These are phyloP conservation scores for Delphinus delphis DNA, from an alignment of 2,113 vertebrate species.

Conservation along the genomic window DNA sequence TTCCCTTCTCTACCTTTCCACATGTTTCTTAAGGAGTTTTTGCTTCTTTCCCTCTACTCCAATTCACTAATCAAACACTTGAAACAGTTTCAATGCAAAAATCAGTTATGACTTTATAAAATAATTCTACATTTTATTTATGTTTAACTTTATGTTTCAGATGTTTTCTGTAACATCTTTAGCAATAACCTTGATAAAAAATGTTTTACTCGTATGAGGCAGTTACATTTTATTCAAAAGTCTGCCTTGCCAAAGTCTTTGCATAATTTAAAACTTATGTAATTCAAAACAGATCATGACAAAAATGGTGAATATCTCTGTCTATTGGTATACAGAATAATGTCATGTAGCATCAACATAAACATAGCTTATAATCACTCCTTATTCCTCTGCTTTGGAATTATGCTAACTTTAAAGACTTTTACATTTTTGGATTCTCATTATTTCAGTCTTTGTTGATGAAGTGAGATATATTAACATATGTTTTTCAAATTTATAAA, in stretches of 20 bases:
- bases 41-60: background rate
- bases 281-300: background rate
- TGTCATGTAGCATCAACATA: background rate
- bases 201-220: background rate
- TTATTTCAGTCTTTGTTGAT: background rate
- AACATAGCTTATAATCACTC: background rate
- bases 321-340: background rate
- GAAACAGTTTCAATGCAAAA: background rate
- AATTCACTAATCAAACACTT: background rate
- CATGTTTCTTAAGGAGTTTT: background rate
- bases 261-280: background rate
- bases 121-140: background rate
- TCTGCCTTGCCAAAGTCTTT: background rate
- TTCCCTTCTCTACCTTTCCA: background rate
- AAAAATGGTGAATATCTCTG: background rate
- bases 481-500: background rate
- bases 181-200: background rate
- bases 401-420: background rate
- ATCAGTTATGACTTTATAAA: background rate
- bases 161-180: background rate
- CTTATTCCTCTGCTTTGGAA: background rate
- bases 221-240: background rate
- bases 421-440: background rate
- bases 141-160: background rate
- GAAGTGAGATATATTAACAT: background rate